phyloP scores from a whole-genome alignment of 2,797 vertebrate species.

The Sebastolobus altivelis region DNA sequence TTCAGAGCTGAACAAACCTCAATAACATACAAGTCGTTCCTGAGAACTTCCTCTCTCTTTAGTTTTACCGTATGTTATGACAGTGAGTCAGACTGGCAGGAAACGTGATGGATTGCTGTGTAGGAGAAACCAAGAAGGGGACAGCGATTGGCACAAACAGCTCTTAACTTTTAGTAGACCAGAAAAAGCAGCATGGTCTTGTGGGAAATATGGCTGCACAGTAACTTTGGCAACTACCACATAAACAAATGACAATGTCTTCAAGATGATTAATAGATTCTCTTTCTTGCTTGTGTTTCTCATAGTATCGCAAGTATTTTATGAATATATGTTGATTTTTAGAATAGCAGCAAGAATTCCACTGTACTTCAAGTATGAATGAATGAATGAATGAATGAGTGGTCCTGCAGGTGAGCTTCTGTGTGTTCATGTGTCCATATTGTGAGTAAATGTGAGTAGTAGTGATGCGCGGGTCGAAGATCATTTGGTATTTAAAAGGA shows the following conservation, averaged over 20 bases:
- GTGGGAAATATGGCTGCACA: neutral
- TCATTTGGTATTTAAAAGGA: too few species aligned
- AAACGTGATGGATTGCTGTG: neutral
- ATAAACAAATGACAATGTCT: too few species aligned
- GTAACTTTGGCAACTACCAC: neutral
- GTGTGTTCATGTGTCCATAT: neutral
- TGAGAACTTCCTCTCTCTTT: neutral
- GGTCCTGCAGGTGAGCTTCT: neutral
- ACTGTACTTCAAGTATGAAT: neutral
- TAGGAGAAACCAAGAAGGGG: neutral
- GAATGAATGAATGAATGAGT: too few species aligned
- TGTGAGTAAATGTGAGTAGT: neutral
- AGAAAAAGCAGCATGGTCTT: neutral
- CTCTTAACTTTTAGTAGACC: too few species aligned
- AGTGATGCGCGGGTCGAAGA: too few species aligned
- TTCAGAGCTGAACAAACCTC: neutral
- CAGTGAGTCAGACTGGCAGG: neutral
- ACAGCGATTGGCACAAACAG: too few species aligned
- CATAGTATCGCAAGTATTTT: neutral
- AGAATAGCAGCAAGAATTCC: neutral
- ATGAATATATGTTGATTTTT: neutral
- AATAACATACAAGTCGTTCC: neutral
- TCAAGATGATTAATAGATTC: too few species aligned
- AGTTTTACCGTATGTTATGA: neutral
- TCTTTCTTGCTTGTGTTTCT: too few species aligned